phyloP scores from a whole-genome alignment of 1,140 invertebrate species.

The Aphelinus atriplicis region DNA sequence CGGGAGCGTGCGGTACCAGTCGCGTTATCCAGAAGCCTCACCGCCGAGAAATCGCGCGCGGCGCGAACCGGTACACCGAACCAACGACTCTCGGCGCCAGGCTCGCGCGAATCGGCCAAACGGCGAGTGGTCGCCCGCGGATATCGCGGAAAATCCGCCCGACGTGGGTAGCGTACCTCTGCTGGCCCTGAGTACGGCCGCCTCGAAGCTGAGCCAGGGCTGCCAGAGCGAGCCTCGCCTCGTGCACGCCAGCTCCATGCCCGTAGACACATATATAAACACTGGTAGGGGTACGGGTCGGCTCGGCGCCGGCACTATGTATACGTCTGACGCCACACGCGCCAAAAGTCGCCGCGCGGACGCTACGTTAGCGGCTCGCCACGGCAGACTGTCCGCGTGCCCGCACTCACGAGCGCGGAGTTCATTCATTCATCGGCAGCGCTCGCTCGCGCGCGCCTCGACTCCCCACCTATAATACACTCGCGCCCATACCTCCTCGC shows the following conservation, averaged over 20 bases:
- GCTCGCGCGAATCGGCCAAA: too few species aligned
- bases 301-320: too few species aligned
- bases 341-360: background rate
- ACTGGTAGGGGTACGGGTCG: too few species aligned
- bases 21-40: too few species aligned
- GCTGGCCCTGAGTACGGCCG: slow-evolving; percentile 1
- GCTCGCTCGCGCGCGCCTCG: slow-evolving; percentile 40
- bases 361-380: slow-evolving; percentile 26
- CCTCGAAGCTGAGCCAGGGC: slow-evolving; percentile 58
- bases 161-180: background rate
- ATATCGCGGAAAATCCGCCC: too few species aligned
- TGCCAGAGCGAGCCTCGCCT: slow-evolving; percentile 58
- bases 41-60: too few species aligned
- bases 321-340: too few species aligned
- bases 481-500: slow-evolving; percentile 32
- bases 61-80: too few species aligned
- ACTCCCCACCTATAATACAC: background rate
- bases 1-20: too few species aligned
- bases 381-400: background rate
- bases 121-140: too few species aligned
- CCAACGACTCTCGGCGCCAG: too few species aligned
- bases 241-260: slow-evolving; percentile 51
- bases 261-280: background rate
- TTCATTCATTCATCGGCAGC: slow-evolving; percentile 64
- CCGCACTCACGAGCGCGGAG: slow-evolving; percentile 58